Percentiles rank a stretch among this genome's conserved stretches.
Conservation (phyloP, 2,797 vertebrate species). For the Coregonus sp. region DNA sequence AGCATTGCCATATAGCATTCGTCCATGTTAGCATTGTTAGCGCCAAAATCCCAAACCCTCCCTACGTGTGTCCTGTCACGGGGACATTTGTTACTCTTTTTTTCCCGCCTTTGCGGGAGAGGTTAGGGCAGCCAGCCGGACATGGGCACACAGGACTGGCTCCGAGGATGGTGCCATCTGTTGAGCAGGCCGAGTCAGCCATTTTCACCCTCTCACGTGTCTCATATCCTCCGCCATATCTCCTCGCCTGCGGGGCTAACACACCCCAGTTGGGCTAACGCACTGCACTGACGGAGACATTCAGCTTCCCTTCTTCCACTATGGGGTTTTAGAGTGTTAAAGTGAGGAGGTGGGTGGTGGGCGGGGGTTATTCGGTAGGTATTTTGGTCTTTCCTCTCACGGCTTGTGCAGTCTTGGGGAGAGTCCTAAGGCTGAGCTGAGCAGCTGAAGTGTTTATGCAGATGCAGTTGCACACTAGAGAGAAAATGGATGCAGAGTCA, state of each 20-base stretch:
- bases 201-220: constrained; percentile 58
- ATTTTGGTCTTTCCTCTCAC: constrained; percentile 18
- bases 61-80: constrained; percentile 2
- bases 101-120: constrained; percentile 31
- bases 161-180: constrained; percentile 68
- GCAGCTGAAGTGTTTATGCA: constrained; percentile 41
- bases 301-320: not conserved
- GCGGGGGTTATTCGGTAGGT: constrained; percentile 14
- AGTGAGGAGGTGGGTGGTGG: constrained; percentile 14
- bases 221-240: constrained; percentile 51
- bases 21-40: not conserved
- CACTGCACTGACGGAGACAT: constrained; percentile 30
- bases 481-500: constrained; percentile 46
- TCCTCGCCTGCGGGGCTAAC: constrained; percentile 49
- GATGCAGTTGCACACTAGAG: constrained; percentile 41
- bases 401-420: constrained; percentile 30
- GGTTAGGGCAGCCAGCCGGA: constrained; percentile 42
- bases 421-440: constrained; percentile 27
- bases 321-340: not conserved
- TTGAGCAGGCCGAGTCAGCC: constrained; percentile 71
- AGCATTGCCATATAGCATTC: not conserved
- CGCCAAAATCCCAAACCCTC: not conserved
- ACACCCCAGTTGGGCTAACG: constrained; percentile 36
- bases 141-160: constrained; percentile 53
- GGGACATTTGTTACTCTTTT: not conserved